Evolutionary conservation across 1,140 invertebrate genomes (phyloP).

Genomic region (Arion vulgaris): DNA sequence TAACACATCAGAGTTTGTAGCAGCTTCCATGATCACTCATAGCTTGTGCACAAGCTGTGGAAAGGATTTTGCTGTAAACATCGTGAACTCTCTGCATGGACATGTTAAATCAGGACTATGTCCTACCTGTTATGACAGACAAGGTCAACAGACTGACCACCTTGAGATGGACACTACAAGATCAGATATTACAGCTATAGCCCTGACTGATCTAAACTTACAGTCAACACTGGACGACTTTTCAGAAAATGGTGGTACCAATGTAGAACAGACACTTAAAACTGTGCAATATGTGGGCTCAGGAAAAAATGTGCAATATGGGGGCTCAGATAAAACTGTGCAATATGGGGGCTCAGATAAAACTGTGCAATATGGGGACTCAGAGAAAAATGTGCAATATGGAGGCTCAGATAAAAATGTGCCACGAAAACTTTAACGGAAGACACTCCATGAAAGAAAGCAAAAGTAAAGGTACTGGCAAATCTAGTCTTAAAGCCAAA

Average conservation of each 20-base stretch:
- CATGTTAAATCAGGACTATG: neutral
- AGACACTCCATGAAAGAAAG: neutral
- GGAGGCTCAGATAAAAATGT: neutral
- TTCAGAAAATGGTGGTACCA: neutral
- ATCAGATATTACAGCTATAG: neutral
- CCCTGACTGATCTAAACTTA: neutral
- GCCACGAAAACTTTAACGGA: neutral
- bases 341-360: neutral
- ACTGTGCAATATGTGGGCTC: too few species aligned
- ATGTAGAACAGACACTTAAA: too few species aligned
- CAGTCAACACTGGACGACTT: neutral
- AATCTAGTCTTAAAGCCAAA: conserved; percentile 1
- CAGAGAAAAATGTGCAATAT: too few species aligned
- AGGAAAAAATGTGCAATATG: too few species aligned
- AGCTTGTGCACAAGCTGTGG: neutral
- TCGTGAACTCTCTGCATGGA: neutral
- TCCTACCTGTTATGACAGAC: neutral
- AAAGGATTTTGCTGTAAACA: neutral
- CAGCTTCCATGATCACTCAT: neutral
- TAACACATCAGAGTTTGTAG: neutral
- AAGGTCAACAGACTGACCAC: neutral
- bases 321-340: neutral
- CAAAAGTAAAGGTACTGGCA: conserved; percentile 31
- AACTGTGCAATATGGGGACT: too few species aligned
- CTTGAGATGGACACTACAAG: neutral